Conservation (phyloP, 2,113 vertebrate species). For the Suricata suricatta region DNA sequence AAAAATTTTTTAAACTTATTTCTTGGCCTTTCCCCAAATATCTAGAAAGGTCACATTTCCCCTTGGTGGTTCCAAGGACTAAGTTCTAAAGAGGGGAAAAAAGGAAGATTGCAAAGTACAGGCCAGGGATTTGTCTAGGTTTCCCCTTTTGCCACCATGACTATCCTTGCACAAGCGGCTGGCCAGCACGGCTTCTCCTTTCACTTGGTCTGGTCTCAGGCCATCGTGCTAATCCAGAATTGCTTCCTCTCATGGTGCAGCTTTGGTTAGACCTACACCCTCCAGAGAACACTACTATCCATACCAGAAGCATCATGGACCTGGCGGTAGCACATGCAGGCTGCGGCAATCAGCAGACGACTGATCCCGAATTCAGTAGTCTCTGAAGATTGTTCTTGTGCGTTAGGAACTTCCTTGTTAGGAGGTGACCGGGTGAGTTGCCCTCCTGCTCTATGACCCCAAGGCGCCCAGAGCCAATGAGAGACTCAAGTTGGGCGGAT, state of each 20-base stretch:
- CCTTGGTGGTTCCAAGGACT: neutral
- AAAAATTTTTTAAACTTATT: neutral
- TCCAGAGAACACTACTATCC: neutral
- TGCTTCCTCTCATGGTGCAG: neutral
- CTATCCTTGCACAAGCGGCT: neutral
- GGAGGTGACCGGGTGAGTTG: neutral
- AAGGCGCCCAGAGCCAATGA: neutral
- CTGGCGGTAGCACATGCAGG: neutral
- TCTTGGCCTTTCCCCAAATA: neutral
- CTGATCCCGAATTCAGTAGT: neutral
- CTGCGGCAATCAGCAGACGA: neutral
- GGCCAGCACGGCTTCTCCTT: neutral
- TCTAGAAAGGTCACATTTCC: neutral
- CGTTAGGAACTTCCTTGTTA: neutral
- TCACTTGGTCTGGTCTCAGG: neutral
- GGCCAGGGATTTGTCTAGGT: neutral
- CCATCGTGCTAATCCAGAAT: neutral
- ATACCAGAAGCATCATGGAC: neutral
- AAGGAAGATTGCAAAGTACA: neutral
- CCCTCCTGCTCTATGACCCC: accelerated
- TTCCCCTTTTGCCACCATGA: neutral
- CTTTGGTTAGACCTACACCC: neutral
- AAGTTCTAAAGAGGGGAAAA: neutral
- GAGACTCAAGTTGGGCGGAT: accelerated
- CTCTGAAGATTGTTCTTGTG: neutral